Evolutionary conservation across 2,888 invertebrate species (phyloP), one percentile per base, ranked within the genome.

Genomic region (Caenorhabditis sulstoni): DNA sequence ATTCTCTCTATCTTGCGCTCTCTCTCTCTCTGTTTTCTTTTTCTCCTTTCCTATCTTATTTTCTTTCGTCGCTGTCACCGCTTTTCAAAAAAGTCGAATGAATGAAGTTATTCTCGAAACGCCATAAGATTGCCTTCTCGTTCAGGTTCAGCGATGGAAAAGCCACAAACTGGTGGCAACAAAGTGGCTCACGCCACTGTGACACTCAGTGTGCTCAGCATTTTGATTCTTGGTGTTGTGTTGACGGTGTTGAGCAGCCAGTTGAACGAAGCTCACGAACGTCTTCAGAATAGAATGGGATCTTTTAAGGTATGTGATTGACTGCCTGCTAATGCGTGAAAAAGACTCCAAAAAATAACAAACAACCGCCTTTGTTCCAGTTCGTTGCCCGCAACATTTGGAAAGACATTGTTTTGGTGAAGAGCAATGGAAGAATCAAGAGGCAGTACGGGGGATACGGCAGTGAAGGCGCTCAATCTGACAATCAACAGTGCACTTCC

Each of bases 311-410:
- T 88, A 29, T 22, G 50, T 53, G 53, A 53, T 18, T 37, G 53
- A 61, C 35, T 52, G 61, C 8, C 22, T 44, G 41, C 37, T 66
- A 57, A 65, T 75, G 68, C 65, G 64, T 74, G 64, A 55, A 68
- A 47, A 52, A 9, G 37, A 50, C 12, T 49, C 9, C 18, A 39
- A 59, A 47, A 22, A 47, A 29, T 45, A 50, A 58, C 68, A 55
- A 58, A 71, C 47, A 44, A 71, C 44, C 44, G 16, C n/a, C n/a
- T 58, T 71, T 45, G 18, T 83, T 88, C 61, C 71, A 89, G 88
- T 89, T 81, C 77, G 82, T 85, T 53, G 85, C 89, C n/a, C 84
- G 87, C 22, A 79, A 81, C 66, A 87, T 89, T 75, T 89, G 89
- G 89, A 83, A 87, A 39, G 88, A 89, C 67, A 84, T 89, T 61